phyloP scores from a whole-genome alignment of 2,113 vertebrate genomes.

The Sander lucioperca region DNA sequence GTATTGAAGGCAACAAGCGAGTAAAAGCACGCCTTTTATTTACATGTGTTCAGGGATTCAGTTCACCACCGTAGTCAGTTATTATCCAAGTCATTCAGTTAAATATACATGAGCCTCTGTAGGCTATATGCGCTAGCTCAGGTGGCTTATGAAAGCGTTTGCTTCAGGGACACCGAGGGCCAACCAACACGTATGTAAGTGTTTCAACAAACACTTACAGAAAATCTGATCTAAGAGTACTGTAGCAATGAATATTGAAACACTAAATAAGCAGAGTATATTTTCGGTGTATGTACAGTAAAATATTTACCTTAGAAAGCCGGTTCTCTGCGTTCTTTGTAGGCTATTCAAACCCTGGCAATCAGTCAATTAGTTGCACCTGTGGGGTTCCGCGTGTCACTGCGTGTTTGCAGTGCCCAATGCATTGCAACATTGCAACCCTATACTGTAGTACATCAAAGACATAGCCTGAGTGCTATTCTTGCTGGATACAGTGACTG shows the following conservation, averaged over 20 bases:
- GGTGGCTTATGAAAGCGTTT: slow-evolving; percentile 50
- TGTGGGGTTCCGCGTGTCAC: slow-evolving; percentile 2
- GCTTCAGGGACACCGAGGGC: slow-evolving; percentile 52
- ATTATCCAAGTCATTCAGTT: not conserved
- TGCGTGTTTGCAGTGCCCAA: not conserved
- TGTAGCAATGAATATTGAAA: slow-evolving; percentile 21
- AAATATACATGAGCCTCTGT: not conserved
- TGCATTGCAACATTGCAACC: not conserved
- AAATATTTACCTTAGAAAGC: not conserved
- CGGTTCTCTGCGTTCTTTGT: not conserved
- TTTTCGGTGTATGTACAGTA: not conserved
- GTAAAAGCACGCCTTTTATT: not conserved
- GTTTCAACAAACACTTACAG: slow-evolving; percentile 34
- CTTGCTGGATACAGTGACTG: slow-evolving; percentile 4
- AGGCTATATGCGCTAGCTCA: not conserved
- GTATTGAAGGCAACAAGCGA: not conserved
- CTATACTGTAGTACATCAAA: not conserved
- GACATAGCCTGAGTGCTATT: not conserved
- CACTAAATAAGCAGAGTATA: not conserved
- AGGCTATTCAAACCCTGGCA: not conserved
- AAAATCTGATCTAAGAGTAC: slow-evolving; percentile 31
- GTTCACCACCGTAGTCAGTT: not conserved
- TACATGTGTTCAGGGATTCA: not conserved
- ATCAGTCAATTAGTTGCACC: slow-evolving; percentile 21
- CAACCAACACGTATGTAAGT: slow-evolving; percentile 10